Percentiles rank a stretch among this genome's conserved stretches.
phyloP scores from a whole-genome alignment of 2,113 vertebrate species.

The Cisticola juncidis region DNA sequence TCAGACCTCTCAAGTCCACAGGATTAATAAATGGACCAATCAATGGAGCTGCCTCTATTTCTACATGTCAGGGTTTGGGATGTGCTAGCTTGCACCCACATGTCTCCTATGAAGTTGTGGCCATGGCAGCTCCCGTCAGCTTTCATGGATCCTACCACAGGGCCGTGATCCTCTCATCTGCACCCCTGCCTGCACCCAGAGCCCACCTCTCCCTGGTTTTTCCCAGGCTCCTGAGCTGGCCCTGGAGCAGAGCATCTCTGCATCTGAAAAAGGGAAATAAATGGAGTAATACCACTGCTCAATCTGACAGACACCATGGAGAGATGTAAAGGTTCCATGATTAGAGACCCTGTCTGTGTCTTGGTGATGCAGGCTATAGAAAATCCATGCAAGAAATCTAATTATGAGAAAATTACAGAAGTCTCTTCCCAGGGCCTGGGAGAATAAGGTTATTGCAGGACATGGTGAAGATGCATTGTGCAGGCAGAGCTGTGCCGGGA shows the following conservation, averaged over 20 bases:
- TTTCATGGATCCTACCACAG: background rate
- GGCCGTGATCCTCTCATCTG: background rate
- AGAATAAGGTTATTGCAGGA: background rate
- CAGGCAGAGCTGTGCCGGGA: background rate
- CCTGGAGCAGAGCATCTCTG: background rate
- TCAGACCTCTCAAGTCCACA: background rate
- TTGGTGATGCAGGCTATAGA: background rate
- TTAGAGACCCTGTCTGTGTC: background rate
- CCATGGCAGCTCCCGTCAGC: background rate
- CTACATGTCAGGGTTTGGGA: background rate
- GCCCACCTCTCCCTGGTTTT: background rate
- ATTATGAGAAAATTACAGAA: constrained; percentile 5
- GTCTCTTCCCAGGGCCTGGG: background rate
- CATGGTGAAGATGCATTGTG: background rate
- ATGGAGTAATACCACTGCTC: background rate
- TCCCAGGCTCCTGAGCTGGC: background rate
- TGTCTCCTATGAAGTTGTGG: background rate
- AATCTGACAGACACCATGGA: background rate
- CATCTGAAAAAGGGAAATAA: background rate
- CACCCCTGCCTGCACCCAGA: background rate
- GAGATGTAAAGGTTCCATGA: background rate
- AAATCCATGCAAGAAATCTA: background rate
- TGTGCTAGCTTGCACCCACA: background rate
- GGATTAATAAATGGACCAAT: background rate
- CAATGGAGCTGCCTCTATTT: background rate